phyloP scores from a whole-genome alignment of 2,797 vertebrate genomes.

The Xenops minutus region DNA sequence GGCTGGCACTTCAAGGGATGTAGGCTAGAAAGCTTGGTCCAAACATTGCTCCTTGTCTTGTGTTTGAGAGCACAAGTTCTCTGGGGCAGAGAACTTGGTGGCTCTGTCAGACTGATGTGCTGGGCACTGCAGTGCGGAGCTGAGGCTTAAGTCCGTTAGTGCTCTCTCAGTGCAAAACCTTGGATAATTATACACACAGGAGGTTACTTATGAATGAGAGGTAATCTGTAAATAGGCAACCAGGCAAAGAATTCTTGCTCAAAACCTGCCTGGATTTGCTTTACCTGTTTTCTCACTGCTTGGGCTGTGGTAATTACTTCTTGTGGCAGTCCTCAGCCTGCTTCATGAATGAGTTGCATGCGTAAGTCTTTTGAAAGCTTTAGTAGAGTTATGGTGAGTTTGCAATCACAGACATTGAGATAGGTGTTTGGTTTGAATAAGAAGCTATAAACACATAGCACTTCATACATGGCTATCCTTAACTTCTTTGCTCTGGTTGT shows the following conservation, averaged over 20 bases:
- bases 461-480: neutral
- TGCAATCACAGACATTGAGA: neutral
- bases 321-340: neutral
- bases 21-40: neutral
- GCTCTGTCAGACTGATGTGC: neutral
- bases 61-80: neutral
- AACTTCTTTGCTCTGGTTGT: neutral
- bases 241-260: neutral
- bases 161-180: neutral
- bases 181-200: neutral
- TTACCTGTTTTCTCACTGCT: slow-evolving; percentile 13
- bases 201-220: neutral
- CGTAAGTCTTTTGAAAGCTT: neutral
- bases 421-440: neutral
- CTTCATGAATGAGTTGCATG: neutral
- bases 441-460: neutral
- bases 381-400: neutral
- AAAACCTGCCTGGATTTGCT: slow-evolving; percentile 52
- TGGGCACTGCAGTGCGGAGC: neutral
- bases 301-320: slow-evolving; percentile 10
- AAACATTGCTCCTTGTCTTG: neutral
- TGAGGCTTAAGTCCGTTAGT: neutral
- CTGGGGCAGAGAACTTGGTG: neutral
- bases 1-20: neutral
- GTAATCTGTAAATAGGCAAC: neutral